Percentiles rank a stretch among this genome's conserved stretches.
Conservation (phyloP, 2,797 vertebrate species). For the Acanthurus leucopareius region DNA sequence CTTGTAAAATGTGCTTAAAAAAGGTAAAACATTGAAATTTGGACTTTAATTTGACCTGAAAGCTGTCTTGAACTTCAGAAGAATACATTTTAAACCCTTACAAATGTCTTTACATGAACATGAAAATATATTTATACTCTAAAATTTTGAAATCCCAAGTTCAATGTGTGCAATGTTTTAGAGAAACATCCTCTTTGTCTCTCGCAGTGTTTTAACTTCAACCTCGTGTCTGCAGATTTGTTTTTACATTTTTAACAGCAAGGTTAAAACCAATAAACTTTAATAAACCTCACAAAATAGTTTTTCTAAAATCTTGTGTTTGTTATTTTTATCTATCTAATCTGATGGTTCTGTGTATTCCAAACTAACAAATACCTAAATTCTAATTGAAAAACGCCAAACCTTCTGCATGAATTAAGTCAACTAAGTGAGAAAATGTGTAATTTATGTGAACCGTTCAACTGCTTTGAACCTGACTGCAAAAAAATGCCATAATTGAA, state of each 20-base stretch:
- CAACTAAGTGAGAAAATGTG: background rate
- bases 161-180: conserved; percentile 14
- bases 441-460: background rate
- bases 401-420: background rate
- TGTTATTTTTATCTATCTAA: too few species aligned
- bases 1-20: background rate
- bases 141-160: conserved; percentile 10
- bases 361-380: background rate
- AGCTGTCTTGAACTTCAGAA: background rate
- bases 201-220: conserved; percentile 35
- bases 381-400: background rate
- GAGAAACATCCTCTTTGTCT: conserved; percentile 21
- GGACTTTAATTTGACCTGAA: background rate
- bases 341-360: too few species aligned
- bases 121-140: background rate
- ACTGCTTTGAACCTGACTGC: background rate
- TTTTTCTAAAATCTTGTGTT: background rate
- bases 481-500: background rate
- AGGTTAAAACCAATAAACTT: conserved; percentile 64
- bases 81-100: background rate
- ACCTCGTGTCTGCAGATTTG: conserved; percentile 48
- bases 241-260: conserved; percentile 65
- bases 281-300: conserved; percentile 29
- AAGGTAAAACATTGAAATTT: background rate
- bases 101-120: conserved; percentile 1